These are phyloP conservation scores for Trachops cirrhosus DNA, from an alignment of 2,797 vertebrate genomes.

Conservation along the genomic window DNA sequence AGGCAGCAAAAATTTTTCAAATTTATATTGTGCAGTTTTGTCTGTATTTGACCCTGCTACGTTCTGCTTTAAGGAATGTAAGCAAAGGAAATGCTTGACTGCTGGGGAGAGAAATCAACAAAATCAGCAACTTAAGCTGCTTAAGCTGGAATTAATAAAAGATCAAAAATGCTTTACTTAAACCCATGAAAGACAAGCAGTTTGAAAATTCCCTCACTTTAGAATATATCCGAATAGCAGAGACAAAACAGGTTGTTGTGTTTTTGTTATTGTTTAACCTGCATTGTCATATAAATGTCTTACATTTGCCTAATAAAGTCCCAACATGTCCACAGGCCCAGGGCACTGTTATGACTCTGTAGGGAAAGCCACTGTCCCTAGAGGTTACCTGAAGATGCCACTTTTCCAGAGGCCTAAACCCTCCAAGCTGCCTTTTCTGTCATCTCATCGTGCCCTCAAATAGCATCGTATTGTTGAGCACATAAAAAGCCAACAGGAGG, in stretches of 20 bases:
- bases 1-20: background rate
- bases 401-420: background rate
- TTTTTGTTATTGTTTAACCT: background rate
- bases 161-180: background rate
- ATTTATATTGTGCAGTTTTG: background rate
- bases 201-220: background rate
- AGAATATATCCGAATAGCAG: background rate
- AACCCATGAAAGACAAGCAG: background rate
- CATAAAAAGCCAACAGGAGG: conserved; percentile 18
- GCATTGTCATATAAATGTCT: background rate
- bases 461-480: background rate
- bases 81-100: conserved; percentile 38
- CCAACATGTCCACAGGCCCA: background rate
- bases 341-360: background rate
- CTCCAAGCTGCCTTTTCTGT: background rate
- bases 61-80: conserved; percentile 18
- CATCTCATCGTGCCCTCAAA: background rate
- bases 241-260: background rate
- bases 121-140: conserved; percentile 30
- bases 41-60: background rate
- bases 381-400: background rate
- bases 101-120: background rate
- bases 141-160: conserved; percentile 22
- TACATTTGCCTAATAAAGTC: background rate
- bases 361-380: background rate